Evolutionary conservation across 2,888 invertebrate species (phyloP), one percentile per base, ranked within the genome.

Genomic region (Podotricha telesiphe): DNA sequence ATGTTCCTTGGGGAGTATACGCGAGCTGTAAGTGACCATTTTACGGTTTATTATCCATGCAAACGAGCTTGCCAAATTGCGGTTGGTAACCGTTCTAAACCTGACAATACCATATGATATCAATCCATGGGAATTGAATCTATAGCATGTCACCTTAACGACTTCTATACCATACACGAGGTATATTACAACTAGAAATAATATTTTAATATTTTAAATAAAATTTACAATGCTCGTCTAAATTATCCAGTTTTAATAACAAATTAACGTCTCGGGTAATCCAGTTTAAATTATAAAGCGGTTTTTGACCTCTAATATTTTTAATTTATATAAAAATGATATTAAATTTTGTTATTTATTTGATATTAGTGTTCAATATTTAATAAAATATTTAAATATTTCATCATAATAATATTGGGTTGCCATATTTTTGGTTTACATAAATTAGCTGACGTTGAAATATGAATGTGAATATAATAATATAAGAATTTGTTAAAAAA

Each of bases 241-340:
- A 55, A 55, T 55, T 55, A 34, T 34, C 55, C 55, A 37, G 17
- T 55, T 55, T 55, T 34, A 34, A 55, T 55, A 34, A 37, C 11
- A 55, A 34, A 17, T 53, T 55, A 55, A 34, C 10, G 11, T 34
- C 17, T 55, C 34, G 17, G n/a, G 55, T 55, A 34, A 55, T 55
- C 55, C 55, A 34, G 55, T 55, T 55, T 34, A 53, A 34, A 55
- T 37, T 55, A 55, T 55, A 55, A 55, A 55, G 59, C 59, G 59
- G 59, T 59, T 40, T 59, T 59, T 45, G 59, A 59, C 59, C 59
- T 45, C 45, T 45, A 59, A 42, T 42, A 45, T 20, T 59, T 59
- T 6, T 59, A 42, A 45, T 59, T 59, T 40, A 42, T 59, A 42
- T 59, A 45, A 45, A 45, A 45, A 45, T 42, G 40, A 42, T 55